Percentiles rank a stretch among this genome's conserved stretches.
Conservation (phyloP, 2,113 vertebrate species). For the Tychaedon coryphoeus region DNA sequence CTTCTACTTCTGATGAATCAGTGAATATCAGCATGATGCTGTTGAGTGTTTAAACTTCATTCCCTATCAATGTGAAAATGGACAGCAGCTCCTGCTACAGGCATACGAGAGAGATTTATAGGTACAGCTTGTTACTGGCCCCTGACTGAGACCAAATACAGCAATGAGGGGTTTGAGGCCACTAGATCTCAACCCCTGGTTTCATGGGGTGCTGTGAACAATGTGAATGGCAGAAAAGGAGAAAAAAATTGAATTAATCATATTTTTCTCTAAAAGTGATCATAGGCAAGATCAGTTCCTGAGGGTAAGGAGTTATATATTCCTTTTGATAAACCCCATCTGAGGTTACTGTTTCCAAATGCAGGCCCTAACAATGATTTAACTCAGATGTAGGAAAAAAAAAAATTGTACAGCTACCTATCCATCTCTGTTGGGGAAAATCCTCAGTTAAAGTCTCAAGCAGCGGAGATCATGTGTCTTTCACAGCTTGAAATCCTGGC, state of each 20-base stretch:
- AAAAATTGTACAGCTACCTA: slow-evolving; percentile 13
- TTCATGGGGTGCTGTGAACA: neutral
- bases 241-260: neutral
- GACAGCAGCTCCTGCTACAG: neutral
- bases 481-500: slow-evolving; percentile 64
- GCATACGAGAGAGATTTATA: neutral
- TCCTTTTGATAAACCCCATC: neutral
- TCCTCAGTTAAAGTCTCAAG: slow-evolving; percentile 1
- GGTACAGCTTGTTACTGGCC: neutral
- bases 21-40: neutral
- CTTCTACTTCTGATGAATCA: neutral
- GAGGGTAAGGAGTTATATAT: neutral
- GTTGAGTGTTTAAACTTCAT: neutral
- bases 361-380: neutral
- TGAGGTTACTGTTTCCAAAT: neutral
- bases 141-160: neutral
- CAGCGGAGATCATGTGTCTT: slow-evolving; percentile 54
- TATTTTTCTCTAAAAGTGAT: neutral
- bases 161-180: neutral
- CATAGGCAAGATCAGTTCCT: neutral
- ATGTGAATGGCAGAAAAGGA: neutral
- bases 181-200: neutral
- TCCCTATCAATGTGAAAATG: neutral
- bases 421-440: slow-evolving; percentile 44
- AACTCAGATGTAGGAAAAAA: neutral